These are phyloP conservation scores for Neuroscelio doddi DNA, from an alignment of 2,888 invertebrate genomes.

Conservation along the genomic window DNA sequence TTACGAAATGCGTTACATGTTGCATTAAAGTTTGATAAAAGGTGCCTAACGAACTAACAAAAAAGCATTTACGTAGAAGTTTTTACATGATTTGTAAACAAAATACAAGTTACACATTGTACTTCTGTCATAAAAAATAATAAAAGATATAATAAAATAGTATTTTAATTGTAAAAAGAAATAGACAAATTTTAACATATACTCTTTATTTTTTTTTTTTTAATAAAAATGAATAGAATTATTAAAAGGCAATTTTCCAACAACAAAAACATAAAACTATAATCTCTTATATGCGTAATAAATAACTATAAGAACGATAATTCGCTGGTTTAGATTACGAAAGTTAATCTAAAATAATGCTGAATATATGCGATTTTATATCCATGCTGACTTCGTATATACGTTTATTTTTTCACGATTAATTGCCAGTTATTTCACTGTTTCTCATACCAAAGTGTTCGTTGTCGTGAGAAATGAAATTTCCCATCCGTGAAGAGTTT, in stretches of 20 bases:
- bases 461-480: constrained; percentile 32
- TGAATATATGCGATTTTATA: constrained; percentile 27
- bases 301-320: constrained; percentile 1
- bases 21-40: constrained; percentile 26
- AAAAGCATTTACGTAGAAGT: constrained; percentile 20
- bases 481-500: constrained; percentile 29
- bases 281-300: too few relatives aligned
- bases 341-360: constrained; percentile 22
- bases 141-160: too few relatives aligned
- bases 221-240: too few relatives aligned
- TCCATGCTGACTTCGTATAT: constrained; percentile 20
- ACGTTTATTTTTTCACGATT: constrained; percentile 28
- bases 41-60: constrained; percentile 11
- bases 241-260: too few relatives aligned
- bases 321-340: constrained; percentile 13
- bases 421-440: constrained; percentile 35
- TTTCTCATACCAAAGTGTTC: constrained; percentile 15
- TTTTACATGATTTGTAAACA: constrained; percentile 21
- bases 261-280: too few relatives aligned
- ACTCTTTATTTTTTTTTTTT: too few relatives aligned
- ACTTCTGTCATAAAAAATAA: too few relatives aligned
- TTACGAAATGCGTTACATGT: constrained; percentile 24
- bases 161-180: too few relatives aligned
- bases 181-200: too few relatives aligned
- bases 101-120: constrained; percentile 7